Evolutionary conservation across 2,113 vertebrate species (phyloP).

Genomic region (Chlamydotis undulata): DNA sequence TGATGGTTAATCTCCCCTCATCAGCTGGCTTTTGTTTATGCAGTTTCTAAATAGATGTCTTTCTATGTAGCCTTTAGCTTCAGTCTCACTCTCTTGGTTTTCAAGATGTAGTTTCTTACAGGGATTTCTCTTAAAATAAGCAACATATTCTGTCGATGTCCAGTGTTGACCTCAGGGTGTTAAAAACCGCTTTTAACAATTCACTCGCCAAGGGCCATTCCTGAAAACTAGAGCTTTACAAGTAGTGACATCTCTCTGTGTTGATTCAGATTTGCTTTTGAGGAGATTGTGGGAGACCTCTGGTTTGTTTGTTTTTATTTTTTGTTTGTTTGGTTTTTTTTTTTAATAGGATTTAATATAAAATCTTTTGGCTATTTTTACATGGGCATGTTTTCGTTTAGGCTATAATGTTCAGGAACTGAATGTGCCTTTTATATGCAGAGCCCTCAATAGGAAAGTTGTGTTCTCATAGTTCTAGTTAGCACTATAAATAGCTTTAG

Average conservation of each 20-base stretch:
- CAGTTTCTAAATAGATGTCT: background rate
- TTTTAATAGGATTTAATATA: background rate
- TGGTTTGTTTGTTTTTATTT: too few species aligned
- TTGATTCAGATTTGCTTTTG: background rate
- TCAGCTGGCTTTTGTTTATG: background rate
- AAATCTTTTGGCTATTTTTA: slow-evolving; percentile 24
- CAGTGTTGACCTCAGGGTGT: background rate
- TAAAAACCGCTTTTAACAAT: background rate
- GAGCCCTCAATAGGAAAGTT: background rate
- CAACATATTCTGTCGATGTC: background rate
- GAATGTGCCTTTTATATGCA: slow-evolving; percentile 23
- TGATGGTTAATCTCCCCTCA: background rate
- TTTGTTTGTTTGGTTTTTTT: background rate
- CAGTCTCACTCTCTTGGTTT: background rate
- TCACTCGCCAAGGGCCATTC: background rate
- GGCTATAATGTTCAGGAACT: slow-evolving; percentile 7
- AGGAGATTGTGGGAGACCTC: background rate
- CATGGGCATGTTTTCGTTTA: slow-evolving; percentile 55
- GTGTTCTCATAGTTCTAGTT: background rate
- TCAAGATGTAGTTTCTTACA: background rate
- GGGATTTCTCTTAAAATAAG: background rate
- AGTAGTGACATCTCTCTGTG: background rate
- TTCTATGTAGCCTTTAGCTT: background rate
- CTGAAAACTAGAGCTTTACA: background rate
- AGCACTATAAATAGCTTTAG: slow-evolving; percentile 30